Percentiles rank a stretch among this genome's conserved stretches.
These are phyloP conservation scores for Euwallacea fornicatus DNA, from an alignment of 1,140 invertebrate species.

Conservation along the genomic window DNA sequence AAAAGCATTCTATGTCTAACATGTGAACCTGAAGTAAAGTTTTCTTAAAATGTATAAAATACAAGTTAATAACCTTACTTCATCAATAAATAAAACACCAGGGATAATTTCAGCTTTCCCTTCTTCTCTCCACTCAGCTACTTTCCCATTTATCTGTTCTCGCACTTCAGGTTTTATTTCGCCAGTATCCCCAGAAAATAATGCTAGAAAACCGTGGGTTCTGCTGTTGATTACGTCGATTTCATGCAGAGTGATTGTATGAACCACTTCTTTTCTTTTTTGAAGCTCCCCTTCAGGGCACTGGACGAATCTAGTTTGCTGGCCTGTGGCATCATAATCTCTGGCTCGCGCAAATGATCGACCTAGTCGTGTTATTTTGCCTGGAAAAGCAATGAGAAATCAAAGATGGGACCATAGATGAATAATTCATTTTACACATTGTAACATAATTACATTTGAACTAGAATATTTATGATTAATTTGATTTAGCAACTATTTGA, in stretches of 20 bases:
- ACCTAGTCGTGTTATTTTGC: conserved; percentile 91
- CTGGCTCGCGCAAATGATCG: conserved; percentile 92
- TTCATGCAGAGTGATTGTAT: conserved; percentile 98
- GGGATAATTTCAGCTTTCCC: conserved; percentile 98
- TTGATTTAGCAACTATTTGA: no score
- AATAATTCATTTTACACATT: no score
- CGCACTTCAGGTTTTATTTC: conserved; percentile 98
- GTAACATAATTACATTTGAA: no score
- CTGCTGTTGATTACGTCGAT: conserved; percentile 98
- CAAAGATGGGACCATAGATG: no score
- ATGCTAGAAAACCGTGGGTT: conserved; percentile 94
- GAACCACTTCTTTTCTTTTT: conserved; percentile 98
- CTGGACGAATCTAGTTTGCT: conserved; percentile 91
- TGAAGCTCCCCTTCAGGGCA: conserved; percentile 98
- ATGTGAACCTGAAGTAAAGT: conserved; percentile 79
- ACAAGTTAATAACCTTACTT: conserved; percentile 57
- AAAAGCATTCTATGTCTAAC: conserved; percentile 99
- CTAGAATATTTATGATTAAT: no score
- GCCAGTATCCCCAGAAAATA: conserved; percentile 98
- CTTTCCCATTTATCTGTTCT: conserved; percentile 98
- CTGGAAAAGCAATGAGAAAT: conserved; percentile 16
- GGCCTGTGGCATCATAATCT: conserved; percentile 93
- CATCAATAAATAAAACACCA: conserved; percentile 90
- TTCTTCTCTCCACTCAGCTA: conserved; percentile 98
- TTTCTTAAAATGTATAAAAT: not conserved